These are phyloP conservation scores for Phyllostomus discolor DNA, from an alignment of 2,113 vertebrate species.

Conservation along the genomic window DNA sequence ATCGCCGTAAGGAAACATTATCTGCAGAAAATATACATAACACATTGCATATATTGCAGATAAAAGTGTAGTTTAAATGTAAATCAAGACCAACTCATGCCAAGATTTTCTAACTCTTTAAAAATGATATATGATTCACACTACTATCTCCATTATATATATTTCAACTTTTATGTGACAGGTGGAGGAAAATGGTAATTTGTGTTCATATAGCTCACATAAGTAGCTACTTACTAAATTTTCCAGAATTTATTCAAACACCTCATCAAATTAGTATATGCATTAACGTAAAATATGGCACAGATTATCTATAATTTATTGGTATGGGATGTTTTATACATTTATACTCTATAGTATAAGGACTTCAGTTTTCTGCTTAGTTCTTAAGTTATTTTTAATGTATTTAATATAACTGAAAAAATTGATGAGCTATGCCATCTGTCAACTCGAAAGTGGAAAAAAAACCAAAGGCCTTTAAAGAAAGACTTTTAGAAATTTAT, in stretches of 20 bases:
- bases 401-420: slow-evolving; percentile 41
- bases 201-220: neutral
- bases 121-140: neutral
- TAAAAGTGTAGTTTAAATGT: neutral
- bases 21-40: neutral
- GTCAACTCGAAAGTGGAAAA: neutral
- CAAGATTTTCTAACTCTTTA: slow-evolving; percentile 32
- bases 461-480: slow-evolving; percentile 2
- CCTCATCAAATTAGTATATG: neutral
- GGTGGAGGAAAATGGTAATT: slow-evolving; percentile 15
- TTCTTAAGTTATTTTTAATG: slow-evolving; percentile 31
- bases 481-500: slow-evolving; percentile 5
- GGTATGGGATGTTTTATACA: neutral
- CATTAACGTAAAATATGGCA: neutral
- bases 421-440: neutral
- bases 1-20: neutral
- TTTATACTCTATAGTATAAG: neutral
- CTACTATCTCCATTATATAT: neutral
- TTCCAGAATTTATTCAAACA: slow-evolving; percentile 37
- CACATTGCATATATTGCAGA: neutral
- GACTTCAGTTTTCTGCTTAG: neutral
- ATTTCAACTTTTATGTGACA: slow-evolving; percentile 21
- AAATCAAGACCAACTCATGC: slow-evolving; percentile 22
- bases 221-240: neutral
- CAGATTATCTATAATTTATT: slow-evolving; percentile 1